phyloP scores from a whole-genome alignment of 2,888 invertebrate species.

The Elmis aenea region DNA sequence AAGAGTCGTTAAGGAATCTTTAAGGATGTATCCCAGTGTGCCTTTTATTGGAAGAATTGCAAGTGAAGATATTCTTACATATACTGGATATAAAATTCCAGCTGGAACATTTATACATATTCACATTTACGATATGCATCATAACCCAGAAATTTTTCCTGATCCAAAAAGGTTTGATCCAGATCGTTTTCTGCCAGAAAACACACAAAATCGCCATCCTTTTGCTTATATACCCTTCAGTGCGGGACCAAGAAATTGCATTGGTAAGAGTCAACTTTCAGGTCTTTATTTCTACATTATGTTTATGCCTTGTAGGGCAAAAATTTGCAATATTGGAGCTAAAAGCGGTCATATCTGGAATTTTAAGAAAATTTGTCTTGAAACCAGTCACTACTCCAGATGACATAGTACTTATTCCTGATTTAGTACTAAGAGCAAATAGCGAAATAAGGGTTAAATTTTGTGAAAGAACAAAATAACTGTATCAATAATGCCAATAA shows the following conservation, averaged over 20 bases:
- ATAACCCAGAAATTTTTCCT: conserved; percentile 57
- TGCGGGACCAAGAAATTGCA: conserved; percentile 64
- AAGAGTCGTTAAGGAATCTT: conserved; percentile 60
- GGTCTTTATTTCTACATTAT: not conserved
- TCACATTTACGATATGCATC: conserved; percentile 60
- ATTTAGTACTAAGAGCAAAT: conserved; percentile 49
- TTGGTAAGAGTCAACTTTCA: conserved; percentile 46
- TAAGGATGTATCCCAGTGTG: conserved; percentile 62
- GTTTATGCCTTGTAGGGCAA: conserved; percentile 59
- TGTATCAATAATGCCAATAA: too few species aligned
- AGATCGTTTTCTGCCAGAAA: conserved; percentile 63
- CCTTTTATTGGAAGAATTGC: conserved; percentile 54
- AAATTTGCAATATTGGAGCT: conserved; percentile 63
- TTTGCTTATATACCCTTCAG: conserved; percentile 64
- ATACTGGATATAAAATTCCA: conserved; percentile 46
- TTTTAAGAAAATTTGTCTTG: conserved; percentile 52
- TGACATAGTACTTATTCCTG: conserved; percentile 45
- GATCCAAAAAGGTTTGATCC: conserved; percentile 65
- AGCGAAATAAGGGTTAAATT: conserved; percentile 44
- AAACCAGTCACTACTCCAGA: conserved; percentile 48
- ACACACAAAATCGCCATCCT: conserved; percentile 52
- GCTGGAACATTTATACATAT: conserved; percentile 50
- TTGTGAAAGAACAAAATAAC: too few species aligned
- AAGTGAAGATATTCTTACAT: conserved; percentile 29
- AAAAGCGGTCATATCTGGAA: conserved; percentile 53